Percentiles rank a stretch among this genome's conserved stretches.
Conservation (phyloP, 1,140 invertebrate genomes). For the Drosophila quadrilineata region DNA sequence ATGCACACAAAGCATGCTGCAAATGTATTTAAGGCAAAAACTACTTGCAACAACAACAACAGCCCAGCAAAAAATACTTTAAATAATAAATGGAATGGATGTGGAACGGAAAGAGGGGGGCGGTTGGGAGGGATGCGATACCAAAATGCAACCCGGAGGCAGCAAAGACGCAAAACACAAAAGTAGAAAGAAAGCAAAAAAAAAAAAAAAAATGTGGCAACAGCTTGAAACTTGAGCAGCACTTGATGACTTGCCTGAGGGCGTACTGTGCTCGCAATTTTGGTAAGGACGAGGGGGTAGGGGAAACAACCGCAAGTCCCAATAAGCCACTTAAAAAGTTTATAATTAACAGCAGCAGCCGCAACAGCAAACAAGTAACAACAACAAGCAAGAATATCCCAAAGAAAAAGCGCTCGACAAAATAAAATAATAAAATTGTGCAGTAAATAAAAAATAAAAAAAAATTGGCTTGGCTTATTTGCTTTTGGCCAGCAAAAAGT, state of each 20-base stretch:
- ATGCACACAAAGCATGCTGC: constrained; percentile 53
- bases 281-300: constrained; percentile 3
- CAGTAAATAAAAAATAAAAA: constrained; percentile 34
- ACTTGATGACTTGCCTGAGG: constrained; percentile 63
- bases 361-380: constrained; percentile 24
- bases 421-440: constrained; percentile 32
- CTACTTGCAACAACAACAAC: constrained; percentile 40
- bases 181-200: constrained; percentile 26
- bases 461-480: neutral
- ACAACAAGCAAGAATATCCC: neutral
- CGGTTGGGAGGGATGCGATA: neutral
- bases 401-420: constrained; percentile 23
- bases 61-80: constrained; percentile 27
- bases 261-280: neutral
- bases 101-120: neutral
- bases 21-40: constrained; percentile 37
- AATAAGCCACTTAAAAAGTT: constrained; percentile 79
- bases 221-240: constrained; percentile 67
- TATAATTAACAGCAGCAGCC: constrained; percentile 70
- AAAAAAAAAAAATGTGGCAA: constrained; percentile 41
- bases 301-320: constrained; percentile 58
- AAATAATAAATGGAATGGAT: constrained; percentile 62
- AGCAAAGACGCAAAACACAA: constrained; percentile 1
- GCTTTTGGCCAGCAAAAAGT: neutral
- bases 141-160: constrained; percentile 21